Conservation (phyloP, 2,113 vertebrate species). For the Clinocottus analis region DNA sequence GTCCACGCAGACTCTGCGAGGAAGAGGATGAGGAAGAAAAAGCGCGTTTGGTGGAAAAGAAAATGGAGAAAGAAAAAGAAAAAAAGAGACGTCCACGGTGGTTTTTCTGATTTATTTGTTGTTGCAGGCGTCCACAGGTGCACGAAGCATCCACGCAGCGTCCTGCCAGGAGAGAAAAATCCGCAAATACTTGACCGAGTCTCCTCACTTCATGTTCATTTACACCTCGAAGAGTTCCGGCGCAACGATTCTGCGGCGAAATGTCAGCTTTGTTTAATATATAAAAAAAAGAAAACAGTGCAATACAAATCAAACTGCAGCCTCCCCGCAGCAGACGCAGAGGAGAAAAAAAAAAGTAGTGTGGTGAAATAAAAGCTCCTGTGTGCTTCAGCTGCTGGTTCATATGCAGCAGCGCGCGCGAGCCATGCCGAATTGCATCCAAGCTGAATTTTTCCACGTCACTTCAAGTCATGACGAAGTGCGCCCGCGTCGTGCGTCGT, state of each 20-base stretch:
- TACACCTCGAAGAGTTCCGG: slow-evolving; percentile 3
- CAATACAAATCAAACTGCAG: background rate
- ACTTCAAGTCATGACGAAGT: slow-evolving; percentile 75
- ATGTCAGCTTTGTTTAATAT: background rate
- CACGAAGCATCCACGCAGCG: slow-evolving; percentile 37
- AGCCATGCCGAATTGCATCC: slow-evolving; percentile 55
- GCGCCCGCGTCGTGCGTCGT: slow-evolving; percentile 73
- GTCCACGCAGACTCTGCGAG: slow-evolving; percentile 55
- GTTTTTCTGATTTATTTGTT: background rate
- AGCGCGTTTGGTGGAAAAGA: background rate
- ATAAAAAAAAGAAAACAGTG: background rate
- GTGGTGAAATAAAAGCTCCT: slow-evolving; percentile 2
- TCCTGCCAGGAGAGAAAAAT: slow-evolving; percentile 41
- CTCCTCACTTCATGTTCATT: slow-evolving; percentile 14
- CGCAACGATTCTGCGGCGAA: background rate
- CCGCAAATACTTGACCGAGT: slow-evolving; percentile 44
- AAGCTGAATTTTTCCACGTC: slow-evolving; percentile 76
- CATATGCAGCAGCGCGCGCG: slow-evolving; percentile 34
- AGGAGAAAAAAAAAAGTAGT: background rate
- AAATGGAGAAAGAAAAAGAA: background rate
- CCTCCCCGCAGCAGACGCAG: background rate
- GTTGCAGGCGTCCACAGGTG: slow-evolving; percentile 70
- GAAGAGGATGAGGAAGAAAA: too few species aligned
- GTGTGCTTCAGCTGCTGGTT: slow-evolving; percentile 20
- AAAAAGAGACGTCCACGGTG: slow-evolving; percentile 22